Evolutionary conservation across 2,888 invertebrate species (phyloP), one percentile per base, ranked within the genome.

Genomic region (Andricus curvator): DNA sequence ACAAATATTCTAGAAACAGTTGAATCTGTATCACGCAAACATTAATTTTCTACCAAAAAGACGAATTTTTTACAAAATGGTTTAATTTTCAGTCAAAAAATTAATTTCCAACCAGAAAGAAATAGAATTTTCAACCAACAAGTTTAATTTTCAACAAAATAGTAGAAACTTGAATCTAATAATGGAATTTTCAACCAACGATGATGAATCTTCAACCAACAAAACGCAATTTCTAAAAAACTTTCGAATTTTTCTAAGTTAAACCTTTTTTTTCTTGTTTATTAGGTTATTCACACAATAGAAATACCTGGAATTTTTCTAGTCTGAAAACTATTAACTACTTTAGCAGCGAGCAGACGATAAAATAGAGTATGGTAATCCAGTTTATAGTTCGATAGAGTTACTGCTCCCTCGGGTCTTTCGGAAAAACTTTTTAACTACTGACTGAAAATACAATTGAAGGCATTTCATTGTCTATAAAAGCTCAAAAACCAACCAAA

Each of bases 361-460:
- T 74, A 56, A 74, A 56, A 60, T 74, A 37, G 56, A 70, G 70
- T 48, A 29, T 44, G 20, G 48, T 56, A 74, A 74, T 74, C n/a
- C 56, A 33, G 13, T 74, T 74, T 74, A 74, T 60, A 60, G 37
- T 60, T 60, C 37, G 13, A 74, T 74, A 37, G 33, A 56, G 74
- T 74, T 56, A 56, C 74, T 33, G n/a, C 0, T 60, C 37, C 56
- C 74, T 60, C 11, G 13, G 29, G 56, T n/a, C 15, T 37, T 74
- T 60, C 15, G 56, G 37, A 74, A 56, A 56, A 74, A 56, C 56
- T 74, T 74, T 56, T 15, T 6, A 74, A 13, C 56, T 29, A 25
- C 56, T 60, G 13, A 56, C 20, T n/a, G 37, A 37, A 37, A 74
- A 74, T 22, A 33, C 56, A 33, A 15, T 29, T 51, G 1, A 70